Evolutionary conservation across 2,888 invertebrate species (phyloP), one percentile per base, ranked within the genome.

Genomic region (Lepidocyrtinus sp.): DNA sequence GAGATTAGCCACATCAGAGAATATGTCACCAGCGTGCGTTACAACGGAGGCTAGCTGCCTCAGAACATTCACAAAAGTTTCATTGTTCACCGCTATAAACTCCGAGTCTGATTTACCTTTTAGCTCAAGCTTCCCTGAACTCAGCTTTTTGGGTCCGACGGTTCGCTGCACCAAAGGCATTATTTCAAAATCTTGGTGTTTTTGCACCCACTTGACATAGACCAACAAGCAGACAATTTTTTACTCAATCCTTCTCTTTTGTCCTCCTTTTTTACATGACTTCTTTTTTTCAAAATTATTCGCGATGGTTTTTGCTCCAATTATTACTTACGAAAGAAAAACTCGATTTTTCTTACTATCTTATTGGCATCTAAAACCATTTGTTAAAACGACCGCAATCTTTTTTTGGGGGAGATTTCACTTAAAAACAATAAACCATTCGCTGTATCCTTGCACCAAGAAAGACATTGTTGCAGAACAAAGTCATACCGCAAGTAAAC

Each of bases 11-110:
- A 96, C 91, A 88, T 94, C 95, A 87, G 92, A 92, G 90, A 96
- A 96, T 88, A 96, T 94, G 88, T 95, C 94, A 90, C 95, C 93
- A 87, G 96, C 96, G 83, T 93, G 91, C 83, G 93, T 90, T 87
- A 95, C 93, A 88, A 97, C 90, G 25, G 95, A 95, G 73, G 96
- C 95, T 88, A 96, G 91, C 89, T 97, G 96, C 83, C 94, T 91
- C 82, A 96, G 90, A 80, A 95, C 94, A 89, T 94, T 94, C 89
- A 94, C 94, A 86, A 96, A 90, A 84, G 96, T 95, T 87, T 93
- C 93, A 90, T 96, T 96, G 87, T 94, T 94, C 87, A 96, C 94
- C 82, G 95, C 94, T 88, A 95, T 94, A 88, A 96, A 91, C 90
- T 96, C 96, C 19, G 83, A 85, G 68, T 86, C 86, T 12, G 72